These are phyloP conservation scores for Melipona quadrifasciata DNA, from an alignment of 1,140 invertebrate genomes.

Conservation along the genomic window DNA sequence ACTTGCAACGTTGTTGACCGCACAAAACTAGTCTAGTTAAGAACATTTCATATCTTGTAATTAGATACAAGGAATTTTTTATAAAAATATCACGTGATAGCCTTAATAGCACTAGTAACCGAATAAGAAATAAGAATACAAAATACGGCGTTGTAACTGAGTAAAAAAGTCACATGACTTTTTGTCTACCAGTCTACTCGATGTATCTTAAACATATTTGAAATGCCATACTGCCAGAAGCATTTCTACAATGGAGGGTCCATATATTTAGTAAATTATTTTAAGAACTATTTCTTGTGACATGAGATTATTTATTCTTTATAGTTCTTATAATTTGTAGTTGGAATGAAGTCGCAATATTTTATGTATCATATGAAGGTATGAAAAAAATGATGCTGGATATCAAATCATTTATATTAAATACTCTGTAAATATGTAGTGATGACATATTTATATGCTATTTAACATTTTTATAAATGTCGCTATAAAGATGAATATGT, in stretches of 20 bases:
- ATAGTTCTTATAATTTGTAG: slow-evolving; percentile 17
- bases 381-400: not conserved
- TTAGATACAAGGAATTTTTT: slow-evolving; percentile 39
- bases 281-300: slow-evolving; percentile 25
- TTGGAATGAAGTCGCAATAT: slow-evolving; percentile 15
- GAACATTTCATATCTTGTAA: slow-evolving; percentile 48
- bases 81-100: slow-evolving; percentile 22
- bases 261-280: slow-evolving; percentile 18
- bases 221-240: slow-evolving; percentile 31
- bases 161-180: slow-evolving; percentile 26
- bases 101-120: slow-evolving; percentile 36
- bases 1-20: slow-evolving; percentile 29
- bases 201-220: not conserved
- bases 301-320: slow-evolving; percentile 61
- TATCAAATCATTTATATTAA: slow-evolving; percentile 37
- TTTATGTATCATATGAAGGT: not conserved
- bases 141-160: not conserved
- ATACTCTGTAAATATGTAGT: slow-evolving; percentile 65
- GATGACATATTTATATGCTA: slow-evolving; percentile 64
- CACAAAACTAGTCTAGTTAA: slow-evolving; percentile 57
- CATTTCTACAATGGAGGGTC: slow-evolving; percentile 50
- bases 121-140: not conserved
- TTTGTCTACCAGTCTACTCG: slow-evolving; percentile 53
- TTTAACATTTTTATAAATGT: slow-evolving; percentile 67
- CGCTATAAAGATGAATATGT: slow-evolving; percentile 48